phyloP scores from a whole-genome alignment of 2,113 vertebrate genomes.

The Zosterops japonicus region DNA sequence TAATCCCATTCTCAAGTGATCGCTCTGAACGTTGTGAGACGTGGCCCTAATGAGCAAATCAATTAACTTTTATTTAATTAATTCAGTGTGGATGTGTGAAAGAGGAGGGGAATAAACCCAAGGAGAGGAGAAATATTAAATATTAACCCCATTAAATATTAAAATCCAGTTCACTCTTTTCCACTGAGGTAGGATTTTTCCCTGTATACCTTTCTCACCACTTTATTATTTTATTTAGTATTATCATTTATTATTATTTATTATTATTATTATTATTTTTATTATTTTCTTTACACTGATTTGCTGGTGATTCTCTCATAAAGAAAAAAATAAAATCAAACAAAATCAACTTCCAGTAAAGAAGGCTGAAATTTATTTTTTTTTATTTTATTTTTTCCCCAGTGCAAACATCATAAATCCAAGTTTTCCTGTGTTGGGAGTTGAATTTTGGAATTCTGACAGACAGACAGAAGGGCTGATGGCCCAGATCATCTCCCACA shows the following conservation, averaged over 20 bases:
- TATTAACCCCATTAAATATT: neutral
- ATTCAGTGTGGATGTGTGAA: neutral
- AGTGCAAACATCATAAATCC: neutral
- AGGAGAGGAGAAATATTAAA: neutral
- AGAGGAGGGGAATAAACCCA: neutral
- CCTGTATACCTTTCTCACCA: neutral
- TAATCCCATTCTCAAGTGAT: neutral
- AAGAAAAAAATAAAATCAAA: neutral
- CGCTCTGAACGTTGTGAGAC: neutral
- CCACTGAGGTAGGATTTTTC: neutral
- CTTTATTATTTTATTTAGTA: neutral
- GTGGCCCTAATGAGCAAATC: neutral
- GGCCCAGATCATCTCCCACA: neutral
- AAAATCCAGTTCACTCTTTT: constrained; percentile 10
- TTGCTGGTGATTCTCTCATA: neutral
- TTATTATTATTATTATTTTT: too few relatives aligned
- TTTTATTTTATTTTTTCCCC: neutral
- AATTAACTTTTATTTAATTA: neutral
- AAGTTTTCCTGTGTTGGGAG: neutral
- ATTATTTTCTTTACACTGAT: neutral
- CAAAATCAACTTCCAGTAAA: neutral
- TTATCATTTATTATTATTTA: too few relatives aligned
- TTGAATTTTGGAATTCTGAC: neutral
- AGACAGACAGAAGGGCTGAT: neutral
- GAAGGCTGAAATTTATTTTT: neutral